These are phyloP conservation scores for Anhinga rufa DNA, from an alignment of 2,113 vertebrate genomes.

Conservation along the genomic window DNA sequence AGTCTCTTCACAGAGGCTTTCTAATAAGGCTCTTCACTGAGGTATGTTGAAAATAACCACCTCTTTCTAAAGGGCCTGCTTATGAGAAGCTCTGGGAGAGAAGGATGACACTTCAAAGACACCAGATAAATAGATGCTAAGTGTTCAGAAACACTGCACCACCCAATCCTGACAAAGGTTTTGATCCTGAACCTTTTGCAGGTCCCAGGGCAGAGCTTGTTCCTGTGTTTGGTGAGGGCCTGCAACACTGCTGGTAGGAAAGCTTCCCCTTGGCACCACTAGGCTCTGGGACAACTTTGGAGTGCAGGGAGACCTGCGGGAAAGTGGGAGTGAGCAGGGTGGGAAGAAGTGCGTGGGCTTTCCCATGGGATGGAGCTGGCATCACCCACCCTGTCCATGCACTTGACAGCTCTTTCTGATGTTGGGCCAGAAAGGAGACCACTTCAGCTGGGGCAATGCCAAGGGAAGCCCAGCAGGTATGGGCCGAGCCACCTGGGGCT, in stretches of 20 bases:
- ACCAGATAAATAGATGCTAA: not conserved
- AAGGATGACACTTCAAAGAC: not conserved
- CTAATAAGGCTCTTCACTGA: not conserved
- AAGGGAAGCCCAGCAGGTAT: not conserved
- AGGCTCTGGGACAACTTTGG: not conserved
- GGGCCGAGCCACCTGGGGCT: not conserved
- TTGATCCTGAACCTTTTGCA: not conserved
- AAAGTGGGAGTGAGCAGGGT: not conserved
- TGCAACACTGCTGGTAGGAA: not conserved
- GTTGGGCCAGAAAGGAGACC: not conserved
- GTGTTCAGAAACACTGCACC: not conserved
- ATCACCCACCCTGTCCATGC: not conserved
- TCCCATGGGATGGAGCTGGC: accelerated
- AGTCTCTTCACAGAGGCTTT: not conserved
- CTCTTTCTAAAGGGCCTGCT: not conserved
- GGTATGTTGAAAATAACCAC: not conserved
- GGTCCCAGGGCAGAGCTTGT: not conserved
- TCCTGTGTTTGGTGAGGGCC: not conserved
- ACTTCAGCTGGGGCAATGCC: not conserved
- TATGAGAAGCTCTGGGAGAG: not conserved
- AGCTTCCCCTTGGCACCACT: not conserved
- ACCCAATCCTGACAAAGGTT: not conserved
- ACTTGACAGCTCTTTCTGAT: not conserved
- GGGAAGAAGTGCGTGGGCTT: not conserved
- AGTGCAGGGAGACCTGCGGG: not conserved